Base-by-base conservation (phyloP, 2,797 vertebrate species). In the Falco berigora region DNA sequence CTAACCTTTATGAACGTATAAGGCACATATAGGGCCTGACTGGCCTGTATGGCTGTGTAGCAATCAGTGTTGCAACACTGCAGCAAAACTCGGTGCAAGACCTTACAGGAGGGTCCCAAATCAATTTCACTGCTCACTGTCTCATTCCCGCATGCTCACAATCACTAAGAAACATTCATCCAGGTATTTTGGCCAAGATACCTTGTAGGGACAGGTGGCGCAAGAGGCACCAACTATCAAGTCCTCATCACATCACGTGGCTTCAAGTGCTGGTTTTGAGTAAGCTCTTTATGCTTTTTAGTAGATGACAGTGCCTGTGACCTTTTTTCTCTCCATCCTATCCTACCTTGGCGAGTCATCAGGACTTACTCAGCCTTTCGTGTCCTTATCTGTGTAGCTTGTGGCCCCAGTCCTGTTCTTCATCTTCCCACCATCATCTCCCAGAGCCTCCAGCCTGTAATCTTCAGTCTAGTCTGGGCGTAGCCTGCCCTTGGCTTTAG, bases 351-450 rank as follows among this genome's bases (percentile, higher is more conserved):
- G 47, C 0, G 0, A 85, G 28, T 79, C 67, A 94, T 74, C 40
- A 61, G 47, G 36, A 85, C 52, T 89, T 92, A 84, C 56, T 94
- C 94, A 96, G 84, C 25, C 68, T 93, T 91, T 67, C 0, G 1
- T 67, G 74, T 49, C 84, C 52, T 92, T 94, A 92, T 92, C 91
- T 93, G 71, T 7, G 44, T 79, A 63, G 30, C 46, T 86, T 80
- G 67, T 14, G 40, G 72, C 52, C 78, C 17, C 46, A 83, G 27
- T 77, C 64, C 44, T 86, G 40, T 38, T 74, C 88, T 87, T 73
- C 88, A 89, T 93, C 94, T 96, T 71, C 77, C 84, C 81, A 94
- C 40, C 80, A 89, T 25, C 86, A 5, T 6, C n/a, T 89, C 67
- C 32, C 68, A 87, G 42, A 68, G 55, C 80, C 21, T 90, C 17